These are phyloP conservation scores for Dolichallabes microphthalmus DNA, from an alignment of 2,113 vertebrate genomes.

Conservation along the genomic window DNA sequence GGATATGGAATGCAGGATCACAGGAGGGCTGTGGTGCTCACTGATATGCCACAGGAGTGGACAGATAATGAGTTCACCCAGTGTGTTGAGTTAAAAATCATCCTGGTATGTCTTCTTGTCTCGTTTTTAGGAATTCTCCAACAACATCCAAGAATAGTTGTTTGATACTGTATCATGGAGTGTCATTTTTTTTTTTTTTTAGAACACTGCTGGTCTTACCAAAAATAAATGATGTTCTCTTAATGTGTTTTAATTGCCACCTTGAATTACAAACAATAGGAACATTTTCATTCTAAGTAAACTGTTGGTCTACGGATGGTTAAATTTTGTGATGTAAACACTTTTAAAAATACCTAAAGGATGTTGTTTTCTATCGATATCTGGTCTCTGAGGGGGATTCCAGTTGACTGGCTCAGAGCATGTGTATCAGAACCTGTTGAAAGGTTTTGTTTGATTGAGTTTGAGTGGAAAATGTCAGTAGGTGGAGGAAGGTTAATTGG, in stretches of 20 bases:
- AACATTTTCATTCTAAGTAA: background rate
- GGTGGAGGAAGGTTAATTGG: constrained; percentile 70
- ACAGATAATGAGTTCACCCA: constrained; percentile 27
- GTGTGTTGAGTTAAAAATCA: background rate
- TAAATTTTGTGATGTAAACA: background rate
- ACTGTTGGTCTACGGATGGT: background rate
- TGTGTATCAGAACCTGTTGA: constrained; percentile 37
- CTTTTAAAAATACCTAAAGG: background rate
- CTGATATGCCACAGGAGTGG: constrained; percentile 8
- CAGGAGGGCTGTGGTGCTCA: background rate
- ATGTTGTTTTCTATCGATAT: background rate
- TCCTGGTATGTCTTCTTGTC: background rate
- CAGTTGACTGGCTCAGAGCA: background rate
- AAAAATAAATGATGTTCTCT: background rate
- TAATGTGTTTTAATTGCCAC: background rate
- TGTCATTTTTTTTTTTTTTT: background rate
- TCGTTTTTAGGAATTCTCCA: background rate
- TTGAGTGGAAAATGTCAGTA: constrained; percentile 66
- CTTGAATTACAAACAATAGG: background rate
- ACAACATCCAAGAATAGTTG: background rate
- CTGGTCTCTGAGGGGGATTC: background rate
- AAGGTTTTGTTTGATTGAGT: constrained; percentile 37
- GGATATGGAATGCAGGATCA: constrained; percentile 26
- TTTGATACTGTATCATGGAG: background rate
- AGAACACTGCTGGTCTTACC: no score